These are phyloP conservation scores for Cossypha niveicapilla DNA, from an alignment of 2,797 vertebrate genomes.

Conservation along the genomic window DNA sequence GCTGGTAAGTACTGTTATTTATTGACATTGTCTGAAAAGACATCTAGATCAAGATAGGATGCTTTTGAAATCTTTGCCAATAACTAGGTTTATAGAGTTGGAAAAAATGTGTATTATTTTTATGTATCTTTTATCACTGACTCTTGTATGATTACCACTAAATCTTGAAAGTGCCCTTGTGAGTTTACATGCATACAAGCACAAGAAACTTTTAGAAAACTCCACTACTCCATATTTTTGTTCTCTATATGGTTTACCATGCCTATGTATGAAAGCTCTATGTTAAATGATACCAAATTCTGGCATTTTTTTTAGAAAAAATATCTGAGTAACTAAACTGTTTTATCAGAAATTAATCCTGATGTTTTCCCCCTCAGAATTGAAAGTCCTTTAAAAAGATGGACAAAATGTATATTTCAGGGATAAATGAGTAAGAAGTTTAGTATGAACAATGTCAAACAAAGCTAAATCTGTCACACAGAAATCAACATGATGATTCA, in stretches of 20 bases:
- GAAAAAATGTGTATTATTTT: background rate
- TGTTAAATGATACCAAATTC: background rate
- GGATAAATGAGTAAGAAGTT: background rate
- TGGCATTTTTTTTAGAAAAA: background rate
- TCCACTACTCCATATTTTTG: background rate
- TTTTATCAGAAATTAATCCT: background rate
- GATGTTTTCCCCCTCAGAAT: background rate
- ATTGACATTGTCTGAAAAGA: background rate
- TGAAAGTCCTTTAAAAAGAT: background rate
- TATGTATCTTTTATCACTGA: background rate
- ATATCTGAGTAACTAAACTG: background rate
- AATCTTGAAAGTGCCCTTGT: background rate
- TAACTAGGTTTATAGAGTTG: background rate
- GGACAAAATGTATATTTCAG: background rate
- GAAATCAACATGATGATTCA: background rate
- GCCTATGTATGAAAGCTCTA: background rate
- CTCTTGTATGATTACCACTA: background rate
- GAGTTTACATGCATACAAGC: background rate
- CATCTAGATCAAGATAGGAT: background rate
- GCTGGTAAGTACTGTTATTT: background rate
- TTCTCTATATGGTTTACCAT: background rate
- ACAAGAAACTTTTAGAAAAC: background rate
- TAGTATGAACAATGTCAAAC: background rate
- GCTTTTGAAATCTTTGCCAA: background rate
- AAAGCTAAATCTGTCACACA: background rate